Percentiles rank a stretch among this genome's conserved stretches.
These are phyloP conservation scores for Petrocephalus schoutedeni DNA, from an alignment of 2,797 vertebrate species.

Conservation along the genomic window DNA sequence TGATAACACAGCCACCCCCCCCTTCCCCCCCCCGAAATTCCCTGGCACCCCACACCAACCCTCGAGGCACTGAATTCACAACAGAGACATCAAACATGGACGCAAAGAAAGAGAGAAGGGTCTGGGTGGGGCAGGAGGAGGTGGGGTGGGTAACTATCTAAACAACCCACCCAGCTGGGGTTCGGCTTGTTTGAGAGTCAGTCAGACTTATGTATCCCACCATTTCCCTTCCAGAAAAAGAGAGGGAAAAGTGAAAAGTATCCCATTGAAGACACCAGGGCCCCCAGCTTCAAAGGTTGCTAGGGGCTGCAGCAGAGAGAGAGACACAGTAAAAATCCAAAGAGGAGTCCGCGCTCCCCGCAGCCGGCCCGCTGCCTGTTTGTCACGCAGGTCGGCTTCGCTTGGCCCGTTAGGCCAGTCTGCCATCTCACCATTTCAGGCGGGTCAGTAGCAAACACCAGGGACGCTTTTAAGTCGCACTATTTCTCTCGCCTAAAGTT, in stretches of 20 bases:
- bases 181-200: constrained; percentile 54
- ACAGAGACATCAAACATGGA: constrained; percentile 65
- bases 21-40: not conserved
- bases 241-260: constrained; percentile 51
- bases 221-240: constrained; percentile 47
- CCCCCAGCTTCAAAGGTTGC: constrained; percentile 71
- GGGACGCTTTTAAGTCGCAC: constrained; percentile 8
- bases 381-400: constrained; percentile 26
- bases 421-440: not conserved
- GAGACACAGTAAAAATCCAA: constrained; percentile 56
- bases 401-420: not conserved
- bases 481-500: constrained; percentile 18
- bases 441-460: constrained; percentile 33
- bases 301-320: constrained; percentile 61
- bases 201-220: constrained; percentile 60
- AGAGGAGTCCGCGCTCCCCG: constrained; percentile 43
- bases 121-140: constrained; percentile 25
- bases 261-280: constrained; percentile 51
- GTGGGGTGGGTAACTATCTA: constrained; percentile 42
- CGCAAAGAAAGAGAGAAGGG: constrained; percentile 50
- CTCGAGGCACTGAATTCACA: constrained; percentile 44
- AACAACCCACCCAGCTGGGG: constrained; percentile 59
- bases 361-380: constrained; percentile 47
- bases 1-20: constrained; percentile 44
- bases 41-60: constrained; percentile 11